Evolutionary conservation across 2,888 invertebrate genomes (phyloP).

Genomic region (Cataglyphis rosenhaueri): DNA sequence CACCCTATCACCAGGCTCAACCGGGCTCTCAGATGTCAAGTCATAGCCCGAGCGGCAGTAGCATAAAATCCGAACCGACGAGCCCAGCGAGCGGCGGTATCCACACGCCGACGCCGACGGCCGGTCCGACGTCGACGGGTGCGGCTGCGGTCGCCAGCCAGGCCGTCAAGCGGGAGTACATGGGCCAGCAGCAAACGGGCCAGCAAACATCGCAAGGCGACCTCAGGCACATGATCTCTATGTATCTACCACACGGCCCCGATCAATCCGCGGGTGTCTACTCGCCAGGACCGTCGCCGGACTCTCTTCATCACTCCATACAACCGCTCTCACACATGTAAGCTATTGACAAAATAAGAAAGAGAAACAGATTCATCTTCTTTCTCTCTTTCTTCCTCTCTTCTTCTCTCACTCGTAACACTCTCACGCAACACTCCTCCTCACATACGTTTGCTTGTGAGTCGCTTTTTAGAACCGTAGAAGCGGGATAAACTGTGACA

Average conservation of each 20-base stretch:
- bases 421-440: neutral
- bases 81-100: constrained; percentile 91
- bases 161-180: constrained; percentile 80
- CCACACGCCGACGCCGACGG: constrained; percentile 86
- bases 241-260: constrained; percentile 91
- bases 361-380: constrained; percentile 22
- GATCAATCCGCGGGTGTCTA: constrained; percentile 87
- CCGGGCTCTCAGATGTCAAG: constrained; percentile 89
- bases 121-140: constrained; percentile 83
- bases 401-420: neutral
- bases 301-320: constrained; percentile 86
- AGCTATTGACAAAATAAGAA: constrained; percentile 77
- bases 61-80: constrained; percentile 95
- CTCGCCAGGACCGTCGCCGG: constrained; percentile 89
- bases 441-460: constrained; percentile 18
- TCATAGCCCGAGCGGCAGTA: constrained; percentile 95
- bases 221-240: constrained; percentile 91
- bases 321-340: constrained; percentile 90
- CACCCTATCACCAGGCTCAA: constrained; percentile 90
- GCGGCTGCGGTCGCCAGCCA: constrained; percentile 65
- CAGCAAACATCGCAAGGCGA: constrained; percentile 87
- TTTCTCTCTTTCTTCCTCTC: neutral
- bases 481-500: constrained; percentile 21
- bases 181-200: constrained; percentile 86
- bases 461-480: neutral